A percentile compares a stretch with the other conserved stretches of the same genome.
phyloP scores from a whole-genome alignment of 1,140 invertebrate genomes.

The Ladona fulva region DNA sequence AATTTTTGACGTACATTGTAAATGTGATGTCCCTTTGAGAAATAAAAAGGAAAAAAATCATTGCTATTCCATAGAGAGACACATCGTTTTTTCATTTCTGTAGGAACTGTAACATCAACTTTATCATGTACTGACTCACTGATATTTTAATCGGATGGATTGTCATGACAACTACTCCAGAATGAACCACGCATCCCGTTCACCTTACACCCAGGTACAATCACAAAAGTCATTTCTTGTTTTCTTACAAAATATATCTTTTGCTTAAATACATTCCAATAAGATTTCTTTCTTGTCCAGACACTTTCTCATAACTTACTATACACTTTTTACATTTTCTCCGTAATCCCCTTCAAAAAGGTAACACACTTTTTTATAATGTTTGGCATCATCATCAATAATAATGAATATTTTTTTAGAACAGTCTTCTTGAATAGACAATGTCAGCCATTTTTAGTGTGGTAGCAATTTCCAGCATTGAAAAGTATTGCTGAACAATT shows the following conservation, averaged over 20 bases:
- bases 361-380: not conserved
- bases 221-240: not conserved
- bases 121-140: constrained; percentile 9
- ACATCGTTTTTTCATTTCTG: constrained; percentile 6
- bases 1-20: not conserved
- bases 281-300: not conserved
- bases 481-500: constrained; percentile 10
- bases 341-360: not conserved
- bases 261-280: constrained; percentile 10
- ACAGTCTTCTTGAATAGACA: constrained; percentile 6
- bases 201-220: constrained; percentile 7
- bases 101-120: constrained; percentile 5
- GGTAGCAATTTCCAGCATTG: constrained; percentile 4
- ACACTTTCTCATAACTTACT: constrained; percentile 6
- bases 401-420: not conserved
- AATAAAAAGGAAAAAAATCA: not conserved
- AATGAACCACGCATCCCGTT: not conserved
- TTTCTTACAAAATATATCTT: constrained; percentile 11
- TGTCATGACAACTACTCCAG: not conserved
- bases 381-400: not conserved
- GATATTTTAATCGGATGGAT: not conserved
- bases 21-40: not conserved
- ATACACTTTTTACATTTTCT: constrained; percentile 7
- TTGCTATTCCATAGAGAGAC: not conserved
- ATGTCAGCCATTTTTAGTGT: not conserved